Evolutionary conservation across 2,888 invertebrate genomes (phyloP).

Genomic region (Tinea semifulvella): DNA sequence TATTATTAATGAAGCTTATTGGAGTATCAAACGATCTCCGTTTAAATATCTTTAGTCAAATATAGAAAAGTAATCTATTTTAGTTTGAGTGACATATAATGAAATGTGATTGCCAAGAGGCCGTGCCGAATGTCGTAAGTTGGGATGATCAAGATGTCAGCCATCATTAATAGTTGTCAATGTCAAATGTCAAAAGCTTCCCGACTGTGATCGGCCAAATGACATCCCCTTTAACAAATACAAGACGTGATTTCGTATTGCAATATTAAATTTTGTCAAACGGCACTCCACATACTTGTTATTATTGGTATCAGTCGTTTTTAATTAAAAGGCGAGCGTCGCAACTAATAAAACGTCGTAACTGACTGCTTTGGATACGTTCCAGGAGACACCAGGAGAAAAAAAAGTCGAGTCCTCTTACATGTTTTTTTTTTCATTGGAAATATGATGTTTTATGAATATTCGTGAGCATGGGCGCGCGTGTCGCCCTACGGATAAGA

Average conservation of each 20-base stretch:
- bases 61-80: constrained; percentile 16
- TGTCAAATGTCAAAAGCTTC: constrained; percentile 23
- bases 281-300: constrained; percentile 10
- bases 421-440: constrained; percentile 2
- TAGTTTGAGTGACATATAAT: constrained; percentile 26
- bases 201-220: constrained; percentile 17
- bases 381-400: constrained; percentile 36
- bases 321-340: constrained; percentile 39
- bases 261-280: constrained; percentile 12
- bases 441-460: constrained; percentile 42
- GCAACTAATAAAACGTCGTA: constrained; percentile 36
- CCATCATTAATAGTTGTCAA: constrained; percentile 36
- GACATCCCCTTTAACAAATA: constrained; percentile 10
- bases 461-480: constrained; percentile 43
- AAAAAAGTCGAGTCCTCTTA: constrained; percentile 31
- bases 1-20: background rate
- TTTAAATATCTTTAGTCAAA: background rate
- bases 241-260: constrained; percentile 11
- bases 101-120: constrained; percentile 32
- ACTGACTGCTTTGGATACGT: constrained; percentile 36
- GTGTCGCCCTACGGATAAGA: constrained; percentile 40
- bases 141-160: constrained; percentile 25
- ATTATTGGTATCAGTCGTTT: constrained; percentile 17
- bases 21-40: background rate
- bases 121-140: constrained; percentile 18